phyloP scores from a whole-genome alignment of 1,140 invertebrate species.

The Macrocentrus cingulum region DNA sequence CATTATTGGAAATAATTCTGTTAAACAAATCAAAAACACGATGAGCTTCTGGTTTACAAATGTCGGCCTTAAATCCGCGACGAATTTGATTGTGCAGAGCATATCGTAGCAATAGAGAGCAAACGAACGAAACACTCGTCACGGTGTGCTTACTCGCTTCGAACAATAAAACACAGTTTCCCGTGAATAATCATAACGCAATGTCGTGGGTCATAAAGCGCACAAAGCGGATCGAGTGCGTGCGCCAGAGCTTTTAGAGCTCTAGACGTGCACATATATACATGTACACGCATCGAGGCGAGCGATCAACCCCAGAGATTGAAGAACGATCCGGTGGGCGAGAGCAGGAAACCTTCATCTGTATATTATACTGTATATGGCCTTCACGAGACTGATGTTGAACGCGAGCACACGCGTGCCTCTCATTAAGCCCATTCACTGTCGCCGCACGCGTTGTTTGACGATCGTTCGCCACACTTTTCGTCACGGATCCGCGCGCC shows the following conservation, averaged over 20 bases:
- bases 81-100: background rate
- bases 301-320: conserved; percentile 8
- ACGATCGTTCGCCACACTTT: conserved; percentile 8
- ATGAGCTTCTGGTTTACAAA: too few species aligned
- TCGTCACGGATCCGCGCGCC: background rate
- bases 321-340: too few species aligned
- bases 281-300: background rate
- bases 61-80: background rate
- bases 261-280: background rate
- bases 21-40: too few species aligned
- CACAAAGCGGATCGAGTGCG: conserved; percentile 44
- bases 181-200: conserved; percentile 57
- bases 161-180: conserved; percentile 54
- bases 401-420: conserved; percentile 21
- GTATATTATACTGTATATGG: background rate
- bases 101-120: conserved; percentile 1
- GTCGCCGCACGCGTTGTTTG: conserved; percentile 23
- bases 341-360: background rate
- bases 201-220: conserved; percentile 50
- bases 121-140: background rate
- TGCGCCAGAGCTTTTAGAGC: conserved; percentile 15
- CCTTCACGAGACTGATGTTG: background rate
- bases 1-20: too few species aligned
- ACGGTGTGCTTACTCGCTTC: conserved; percentile 3
- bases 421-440: conserved; percentile 31